Conservation (phyloP, 2,113 vertebrate genomes). For the Rhinolophus sinicus region DNA sequence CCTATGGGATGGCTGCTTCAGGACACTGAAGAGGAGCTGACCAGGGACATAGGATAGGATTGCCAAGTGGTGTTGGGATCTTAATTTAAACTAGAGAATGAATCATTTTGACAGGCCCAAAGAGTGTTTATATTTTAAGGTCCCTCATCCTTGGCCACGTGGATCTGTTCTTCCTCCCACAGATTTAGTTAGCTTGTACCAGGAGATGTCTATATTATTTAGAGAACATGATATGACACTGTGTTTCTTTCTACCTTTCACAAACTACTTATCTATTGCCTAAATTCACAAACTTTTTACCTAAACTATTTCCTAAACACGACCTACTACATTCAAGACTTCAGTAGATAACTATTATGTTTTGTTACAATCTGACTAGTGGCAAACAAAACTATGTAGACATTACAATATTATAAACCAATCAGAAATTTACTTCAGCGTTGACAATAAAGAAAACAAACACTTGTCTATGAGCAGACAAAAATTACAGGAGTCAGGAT, state of each 20-base stretch:
- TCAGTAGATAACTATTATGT: neutral
- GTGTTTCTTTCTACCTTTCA: neutral
- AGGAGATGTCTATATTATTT: slow-evolving; percentile 4
- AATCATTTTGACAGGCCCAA: neutral
- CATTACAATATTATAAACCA: neutral
- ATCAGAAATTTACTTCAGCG: slow-evolving; percentile 8
- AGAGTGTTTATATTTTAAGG: neutral
- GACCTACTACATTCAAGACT: slow-evolving; percentile 12
- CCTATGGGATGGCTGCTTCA: neutral
- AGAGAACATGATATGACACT: neutral
- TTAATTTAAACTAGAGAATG: neutral
- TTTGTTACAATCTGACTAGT: slow-evolving; percentile 1
- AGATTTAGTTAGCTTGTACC: slow-evolving; percentile 6
- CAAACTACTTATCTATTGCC: neutral
- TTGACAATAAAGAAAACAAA: slow-evolving; percentile 52
- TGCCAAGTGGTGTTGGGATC: neutral
- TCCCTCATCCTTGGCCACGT: neutral
- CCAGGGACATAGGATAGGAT: neutral
- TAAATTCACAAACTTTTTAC: slow-evolving; percentile 7
- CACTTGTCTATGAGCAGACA: neutral
- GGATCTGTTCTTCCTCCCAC: neutral
- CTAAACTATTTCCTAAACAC: slow-evolving; percentile 25
- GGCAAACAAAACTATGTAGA: slow-evolving; percentile 6
- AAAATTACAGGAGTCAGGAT: slow-evolving; percentile 18
- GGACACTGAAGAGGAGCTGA: neutral